Conservation (phyloP, 1,140 invertebrate species). For the Battus philenor region DNA sequence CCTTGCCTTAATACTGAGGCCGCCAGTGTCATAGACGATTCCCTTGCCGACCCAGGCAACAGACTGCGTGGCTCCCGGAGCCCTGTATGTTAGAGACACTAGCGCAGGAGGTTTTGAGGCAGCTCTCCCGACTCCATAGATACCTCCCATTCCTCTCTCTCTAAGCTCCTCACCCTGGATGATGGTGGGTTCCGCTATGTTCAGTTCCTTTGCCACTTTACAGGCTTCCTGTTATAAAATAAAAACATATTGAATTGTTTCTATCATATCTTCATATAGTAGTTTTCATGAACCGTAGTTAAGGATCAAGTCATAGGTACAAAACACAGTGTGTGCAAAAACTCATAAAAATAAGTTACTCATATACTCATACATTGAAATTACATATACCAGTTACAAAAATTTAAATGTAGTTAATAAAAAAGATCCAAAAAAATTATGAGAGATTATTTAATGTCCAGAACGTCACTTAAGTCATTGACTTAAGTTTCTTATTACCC, state of each 20-base stretch:
- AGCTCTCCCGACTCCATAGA: slow-evolving; percentile 89
- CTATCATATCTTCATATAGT: background rate
- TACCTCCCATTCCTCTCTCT: slow-evolving; percentile 86
- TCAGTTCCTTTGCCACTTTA: slow-evolving; percentile 79
- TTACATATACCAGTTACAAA: too few relatives aligned
- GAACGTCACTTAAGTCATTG: too few relatives aligned
- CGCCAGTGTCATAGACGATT: slow-evolving; percentile 96
- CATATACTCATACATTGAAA: too few relatives aligned
- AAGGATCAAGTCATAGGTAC: too few relatives aligned
- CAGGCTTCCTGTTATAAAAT: slow-evolving; percentile 78
- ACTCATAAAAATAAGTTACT: too few relatives aligned
- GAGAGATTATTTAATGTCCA: too few relatives aligned
- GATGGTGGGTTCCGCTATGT: slow-evolving; percentile 79
- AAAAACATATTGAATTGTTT: background rate
- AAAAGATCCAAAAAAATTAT: too few relatives aligned
- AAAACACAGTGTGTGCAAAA: too few relatives aligned
- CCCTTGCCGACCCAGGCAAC: slow-evolving; percentile 95
- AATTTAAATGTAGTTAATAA: too few relatives aligned
- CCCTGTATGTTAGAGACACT: slow-evolving; percentile 84
- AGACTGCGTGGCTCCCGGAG: slow-evolving; percentile 79
- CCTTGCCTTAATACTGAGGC: slow-evolving; percentile 92
- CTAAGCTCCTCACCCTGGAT: slow-evolving; percentile 87
- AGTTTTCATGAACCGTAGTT: too few relatives aligned
- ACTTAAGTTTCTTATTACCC: too few relatives aligned
- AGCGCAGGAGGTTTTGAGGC: slow-evolving; percentile 86